phyloP scores from a whole-genome alignment of 2,113 vertebrate species.

The Cynopterus brachyotis region DNA sequence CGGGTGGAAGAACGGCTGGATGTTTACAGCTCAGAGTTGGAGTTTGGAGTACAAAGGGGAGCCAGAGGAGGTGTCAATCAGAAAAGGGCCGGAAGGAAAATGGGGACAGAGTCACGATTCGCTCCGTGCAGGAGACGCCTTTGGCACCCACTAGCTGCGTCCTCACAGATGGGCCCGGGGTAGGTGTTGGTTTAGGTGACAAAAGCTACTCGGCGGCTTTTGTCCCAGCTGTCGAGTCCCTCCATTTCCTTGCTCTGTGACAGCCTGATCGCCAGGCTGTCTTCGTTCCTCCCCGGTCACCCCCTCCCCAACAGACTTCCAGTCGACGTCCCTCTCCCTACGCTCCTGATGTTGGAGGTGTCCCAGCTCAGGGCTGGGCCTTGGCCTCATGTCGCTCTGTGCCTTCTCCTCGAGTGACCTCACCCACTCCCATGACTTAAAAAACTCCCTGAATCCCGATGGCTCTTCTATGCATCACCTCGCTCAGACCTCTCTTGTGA shows the following conservation, averaged over 20 bases:
- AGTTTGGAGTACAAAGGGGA: background rate
- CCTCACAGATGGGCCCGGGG: background rate
- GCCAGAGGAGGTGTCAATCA: background rate
- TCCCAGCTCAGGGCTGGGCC: no score
- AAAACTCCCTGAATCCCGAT: background rate
- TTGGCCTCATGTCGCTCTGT: background rate
- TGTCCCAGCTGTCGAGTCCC: background rate
- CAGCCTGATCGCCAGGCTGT: background rate
- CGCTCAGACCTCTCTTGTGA: background rate
- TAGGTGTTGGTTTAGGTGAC: background rate
- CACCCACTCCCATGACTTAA: background rate
- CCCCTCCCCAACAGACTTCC: background rate
- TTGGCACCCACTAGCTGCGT: rapidly evolving
- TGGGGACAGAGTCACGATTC: background rate
- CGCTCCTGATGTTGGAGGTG: background rate
- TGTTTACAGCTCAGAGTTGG: background rate
- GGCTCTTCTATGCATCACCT: background rate
- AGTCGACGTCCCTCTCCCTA: background rate
- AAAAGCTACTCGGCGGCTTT: background rate
- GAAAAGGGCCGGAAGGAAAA: background rate
- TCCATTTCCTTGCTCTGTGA: background rate
- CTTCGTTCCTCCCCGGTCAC: background rate
- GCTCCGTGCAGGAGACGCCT: background rate
- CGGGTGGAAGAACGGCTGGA: background rate
- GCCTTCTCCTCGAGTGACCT: background rate